Evolutionary conservation across 2,113 vertebrate genomes (phyloP).

Genomic region (Oophaga pumilio): DNA sequence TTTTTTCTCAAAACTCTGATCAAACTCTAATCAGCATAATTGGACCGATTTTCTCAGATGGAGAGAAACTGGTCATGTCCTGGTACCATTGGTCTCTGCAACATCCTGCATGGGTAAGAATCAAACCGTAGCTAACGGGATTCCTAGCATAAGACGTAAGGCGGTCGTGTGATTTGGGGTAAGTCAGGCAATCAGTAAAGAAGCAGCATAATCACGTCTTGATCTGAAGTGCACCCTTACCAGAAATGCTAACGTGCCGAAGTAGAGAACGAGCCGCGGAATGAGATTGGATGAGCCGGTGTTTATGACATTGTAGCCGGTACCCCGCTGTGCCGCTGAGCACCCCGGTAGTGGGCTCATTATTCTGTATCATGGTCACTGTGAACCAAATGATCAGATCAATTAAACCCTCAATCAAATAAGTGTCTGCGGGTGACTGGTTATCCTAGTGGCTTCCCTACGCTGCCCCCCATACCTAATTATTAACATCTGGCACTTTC

Average conservation of each 20-base stretch:
- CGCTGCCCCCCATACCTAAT: background rate
- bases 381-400: background rate
- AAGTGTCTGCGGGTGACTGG: background rate
- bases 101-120: background rate
- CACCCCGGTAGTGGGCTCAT: background rate
- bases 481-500: background rate
- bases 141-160: background rate
- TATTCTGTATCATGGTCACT: background rate
- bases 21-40: too few species aligned
- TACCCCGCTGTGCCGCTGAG: conserved; percentile 2
- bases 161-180: background rate
- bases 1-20: too few species aligned
- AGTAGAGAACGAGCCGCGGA: background rate
- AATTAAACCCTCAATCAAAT: conserved; percentile 7
- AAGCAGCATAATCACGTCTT: background rate
- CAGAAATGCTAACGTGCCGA: background rate
- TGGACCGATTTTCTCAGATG: too few species aligned
- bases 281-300: conserved; percentile 25
- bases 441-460: background rate
- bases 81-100: background rate
- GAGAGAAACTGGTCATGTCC: too few species aligned
- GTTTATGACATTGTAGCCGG: background rate
- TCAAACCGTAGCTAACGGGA: too few species aligned
- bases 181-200: conserved; percentile 8
- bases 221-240: background rate